Percentiles rank a stretch among this genome's conserved stretches.
Conservation (phyloP, 2,797 vertebrate species). For the Ataeniobius toweri region DNA sequence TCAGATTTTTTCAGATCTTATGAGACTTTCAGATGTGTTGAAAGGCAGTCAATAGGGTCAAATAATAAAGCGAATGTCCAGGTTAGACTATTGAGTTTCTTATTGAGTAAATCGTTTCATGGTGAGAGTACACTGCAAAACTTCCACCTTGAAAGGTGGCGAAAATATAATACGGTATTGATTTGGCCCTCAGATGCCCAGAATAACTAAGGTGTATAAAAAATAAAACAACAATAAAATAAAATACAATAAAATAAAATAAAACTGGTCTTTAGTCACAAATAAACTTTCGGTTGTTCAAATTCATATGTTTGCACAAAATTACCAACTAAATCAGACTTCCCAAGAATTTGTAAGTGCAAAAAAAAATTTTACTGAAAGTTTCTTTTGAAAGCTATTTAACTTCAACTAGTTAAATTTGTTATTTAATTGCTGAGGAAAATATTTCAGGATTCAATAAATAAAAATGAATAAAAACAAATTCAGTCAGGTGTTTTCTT, state of each 20-base stretch:
- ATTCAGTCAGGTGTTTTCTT: neutral
- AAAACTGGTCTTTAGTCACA: no score
- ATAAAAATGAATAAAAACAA: neutral
- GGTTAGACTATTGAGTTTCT: neutral
- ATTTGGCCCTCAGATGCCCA: neutral
- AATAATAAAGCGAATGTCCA: conserved; percentile 7
- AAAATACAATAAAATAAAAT: neutral
- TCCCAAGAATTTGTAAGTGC: no score
- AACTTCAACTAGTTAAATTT: no score
- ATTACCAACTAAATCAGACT: no score
- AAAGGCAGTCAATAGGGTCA: conserved; percentile 3
- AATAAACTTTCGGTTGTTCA: no score
- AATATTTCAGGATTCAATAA: no score
- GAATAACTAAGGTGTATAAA: neutral
- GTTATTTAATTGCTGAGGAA: no score
- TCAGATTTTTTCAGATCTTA: conserved; percentile 15
- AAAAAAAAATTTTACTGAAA: no score
- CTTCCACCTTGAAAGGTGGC: neutral
- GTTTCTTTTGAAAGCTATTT: no score
- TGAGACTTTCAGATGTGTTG: neutral
- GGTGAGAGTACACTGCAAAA: neutral
- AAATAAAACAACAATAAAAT: neutral
- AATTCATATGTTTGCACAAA: no score
- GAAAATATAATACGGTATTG: neutral
- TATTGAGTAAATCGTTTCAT: conserved; percentile 4